These are phyloP conservation scores for Amphiprion ocellaris DNA, from an alignment of 2,113 vertebrate species.

Conservation along the genomic window DNA sequence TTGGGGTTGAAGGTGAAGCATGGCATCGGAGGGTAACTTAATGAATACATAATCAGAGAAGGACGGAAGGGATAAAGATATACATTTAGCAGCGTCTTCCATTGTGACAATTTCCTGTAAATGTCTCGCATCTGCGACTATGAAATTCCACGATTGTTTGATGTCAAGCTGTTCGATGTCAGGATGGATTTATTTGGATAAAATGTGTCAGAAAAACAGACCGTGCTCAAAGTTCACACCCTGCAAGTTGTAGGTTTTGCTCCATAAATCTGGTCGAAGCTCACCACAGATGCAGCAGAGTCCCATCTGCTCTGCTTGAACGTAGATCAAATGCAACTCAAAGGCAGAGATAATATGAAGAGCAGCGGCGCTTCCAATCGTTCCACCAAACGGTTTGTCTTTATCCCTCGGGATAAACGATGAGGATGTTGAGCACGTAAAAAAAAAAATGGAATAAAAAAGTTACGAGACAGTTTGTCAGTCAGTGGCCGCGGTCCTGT, in stretches of 20 bases:
- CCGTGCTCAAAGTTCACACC: conserved; percentile 58
- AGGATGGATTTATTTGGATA: conserved; percentile 66
- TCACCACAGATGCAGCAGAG: conserved; percentile 50
- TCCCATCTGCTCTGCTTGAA: conserved; percentile 65
- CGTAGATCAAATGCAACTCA: conserved; percentile 63
- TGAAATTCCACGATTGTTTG: conserved; percentile 49
- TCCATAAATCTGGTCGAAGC: conserved; percentile 66
- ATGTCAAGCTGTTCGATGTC: conserved; percentile 67
- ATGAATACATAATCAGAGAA: conserved; percentile 27
- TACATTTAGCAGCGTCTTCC: conserved; percentile 42
- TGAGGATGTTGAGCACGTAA: background rate
- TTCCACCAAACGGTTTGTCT: conserved; percentile 17
- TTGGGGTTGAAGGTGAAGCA: conserved; percentile 65
- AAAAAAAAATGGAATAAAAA: conserved; percentile 16
- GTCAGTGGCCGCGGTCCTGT: background rate
- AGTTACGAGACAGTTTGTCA: conserved; percentile 19
- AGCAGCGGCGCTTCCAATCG: conserved; percentile 4
- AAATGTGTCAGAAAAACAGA: conserved; percentile 71
- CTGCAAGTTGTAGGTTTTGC: conserved; percentile 48
- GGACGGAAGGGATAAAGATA: conserved; percentile 31
- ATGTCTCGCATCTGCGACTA: conserved; percentile 47
- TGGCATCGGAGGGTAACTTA: conserved; percentile 11
- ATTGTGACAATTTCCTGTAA: conserved; percentile 55
- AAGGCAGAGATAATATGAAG: conserved; percentile 38
- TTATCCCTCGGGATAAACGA: conserved; percentile 32